Base-by-base conservation (phyloP, 1,140 invertebrate genomes). In the Tachypleus tridentatus region DNA sequence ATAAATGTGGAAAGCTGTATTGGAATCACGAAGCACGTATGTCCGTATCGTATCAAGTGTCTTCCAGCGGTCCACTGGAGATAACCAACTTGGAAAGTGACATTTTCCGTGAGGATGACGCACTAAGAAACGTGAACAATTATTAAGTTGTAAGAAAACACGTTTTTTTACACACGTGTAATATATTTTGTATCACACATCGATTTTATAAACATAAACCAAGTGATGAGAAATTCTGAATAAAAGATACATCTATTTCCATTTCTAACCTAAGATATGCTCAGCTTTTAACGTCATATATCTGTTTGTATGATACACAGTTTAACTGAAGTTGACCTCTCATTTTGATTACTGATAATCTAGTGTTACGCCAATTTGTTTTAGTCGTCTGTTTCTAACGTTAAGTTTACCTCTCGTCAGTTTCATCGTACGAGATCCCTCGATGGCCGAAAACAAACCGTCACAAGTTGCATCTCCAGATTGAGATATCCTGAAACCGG, bases 391-490 rank as follows among this genome's bases (percentile, higher is more conserved):
- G 50, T 60, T 7, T n/a, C 58, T 48, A n/a, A 10, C 8, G 65
- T 79, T 72, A 87, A n/a, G n/a, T n/a, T 54, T n/a, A 54, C 86
- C 84, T 80, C 83, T 86, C 57, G 80, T 85, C 3, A 89, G 79
- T 49, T 82, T 86, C 82, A 89, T 85, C 3, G 85, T 88, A 29
- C 85, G 77, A 48, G 86, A 87, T 4, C 87, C 88, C 72, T 89
- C 87, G 6, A 81, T 84, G 0, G 88, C 85, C 72, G 87, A 88
- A 72, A 87, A 87, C 49, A 92, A 79, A 5, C 89, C 89, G 75
- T 90, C 90, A 78, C 89, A 93, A 5, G 88, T 90, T 53, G 89
- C 89, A 77, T 92, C 89, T 8, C 89, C 90, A 61, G 88, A 91
- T 78, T 93, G 88, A 0, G 88, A 88, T 60, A 92, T 84, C 70